Percentiles rank a stretch among this genome's conserved stretches.
Conservation (phyloP, 2,797 vertebrate genomes). For the Acanthopagrus latus region DNA sequence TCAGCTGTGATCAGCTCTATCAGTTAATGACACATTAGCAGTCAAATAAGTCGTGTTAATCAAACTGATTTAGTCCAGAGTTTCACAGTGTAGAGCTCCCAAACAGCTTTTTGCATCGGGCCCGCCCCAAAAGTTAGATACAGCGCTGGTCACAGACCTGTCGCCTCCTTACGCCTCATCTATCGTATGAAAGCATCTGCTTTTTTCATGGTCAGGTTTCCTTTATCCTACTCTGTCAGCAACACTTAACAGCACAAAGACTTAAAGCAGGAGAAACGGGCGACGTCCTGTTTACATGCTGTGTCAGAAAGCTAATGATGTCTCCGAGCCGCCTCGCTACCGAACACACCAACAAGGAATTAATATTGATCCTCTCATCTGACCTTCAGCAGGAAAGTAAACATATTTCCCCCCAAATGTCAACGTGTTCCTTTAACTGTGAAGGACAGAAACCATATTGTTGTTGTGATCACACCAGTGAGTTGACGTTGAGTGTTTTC, state of each 20-base stretch:
- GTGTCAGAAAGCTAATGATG: background rate
- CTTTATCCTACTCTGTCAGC: background rate
- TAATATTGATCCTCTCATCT: constrained; percentile 3
- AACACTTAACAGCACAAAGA: background rate
- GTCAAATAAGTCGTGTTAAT: too few species aligned
- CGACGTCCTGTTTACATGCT: background rate
- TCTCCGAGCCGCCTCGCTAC: background rate
- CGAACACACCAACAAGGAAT: background rate
- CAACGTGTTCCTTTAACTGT: background rate
- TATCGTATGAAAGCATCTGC: too few species aligned
- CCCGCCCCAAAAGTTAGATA: too few species aligned
- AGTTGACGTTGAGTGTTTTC: background rate
- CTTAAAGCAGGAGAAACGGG: background rate
- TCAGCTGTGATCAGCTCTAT: too few species aligned
- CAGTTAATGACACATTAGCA: too few species aligned
- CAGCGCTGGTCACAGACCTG: too few species aligned
- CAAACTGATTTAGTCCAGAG: too few species aligned
- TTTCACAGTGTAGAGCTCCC: too few species aligned
- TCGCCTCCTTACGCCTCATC: too few species aligned
- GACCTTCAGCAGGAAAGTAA: constrained; percentile 1
- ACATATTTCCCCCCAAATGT: background rate
- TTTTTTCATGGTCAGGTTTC: too few species aligned
- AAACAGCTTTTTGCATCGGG: too few species aligned
- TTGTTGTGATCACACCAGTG: background rate
- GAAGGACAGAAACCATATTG: background rate